Percentiles rank a stretch among this genome's conserved stretches.
Conservation (phyloP, 2,888 invertebrate species). For the Artemia sinica region DNA sequence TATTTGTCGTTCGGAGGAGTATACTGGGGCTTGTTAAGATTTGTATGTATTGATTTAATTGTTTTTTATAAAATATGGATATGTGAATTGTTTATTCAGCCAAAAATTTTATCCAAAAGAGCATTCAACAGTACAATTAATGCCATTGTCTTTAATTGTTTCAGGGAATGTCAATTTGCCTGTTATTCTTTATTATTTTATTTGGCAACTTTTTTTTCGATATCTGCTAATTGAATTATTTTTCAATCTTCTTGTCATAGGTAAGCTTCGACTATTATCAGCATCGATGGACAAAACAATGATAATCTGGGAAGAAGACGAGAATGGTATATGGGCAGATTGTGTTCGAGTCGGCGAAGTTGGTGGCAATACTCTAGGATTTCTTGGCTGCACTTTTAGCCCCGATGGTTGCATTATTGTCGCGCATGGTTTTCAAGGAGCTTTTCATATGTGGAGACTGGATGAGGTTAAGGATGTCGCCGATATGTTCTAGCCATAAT, state of each 20-base stretch:
- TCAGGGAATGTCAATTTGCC: too few species aligned
- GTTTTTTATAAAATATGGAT: too few species aligned
- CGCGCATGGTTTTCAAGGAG: slow-evolving; percentile 78
- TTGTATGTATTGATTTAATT: too few species aligned
- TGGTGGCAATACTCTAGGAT: slow-evolving; percentile 83
- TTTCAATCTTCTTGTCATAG: background rate
- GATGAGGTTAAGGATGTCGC: slow-evolving; percentile 30
- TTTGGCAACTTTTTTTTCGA: too few species aligned
- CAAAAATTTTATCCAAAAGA: too few species aligned
- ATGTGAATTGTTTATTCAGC: too few species aligned
- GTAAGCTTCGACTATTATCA: slow-evolving; percentile 44
- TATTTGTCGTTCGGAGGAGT: too few species aligned
- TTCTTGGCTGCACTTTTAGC: slow-evolving; percentile 68
- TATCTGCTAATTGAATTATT: slow-evolving; percentile 28
- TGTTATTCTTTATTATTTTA: too few species aligned
- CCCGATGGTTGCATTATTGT: slow-evolving; percentile 50
- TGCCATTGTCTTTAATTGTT: too few species aligned
- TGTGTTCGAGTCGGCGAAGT: slow-evolving; percentile 69
- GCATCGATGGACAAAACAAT: slow-evolving; percentile 82
- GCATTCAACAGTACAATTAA: too few species aligned
- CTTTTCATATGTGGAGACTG: slow-evolving; percentile 68
- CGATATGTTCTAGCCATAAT: too few species aligned
- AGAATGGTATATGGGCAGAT: slow-evolving; percentile 61
- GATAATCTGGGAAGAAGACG: slow-evolving; percentile 65
- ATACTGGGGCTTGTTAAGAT: too few species aligned